phyloP scores from a whole-genome alignment of 2,888 invertebrate species.

The Troglohyphantes excavatus region DNA sequence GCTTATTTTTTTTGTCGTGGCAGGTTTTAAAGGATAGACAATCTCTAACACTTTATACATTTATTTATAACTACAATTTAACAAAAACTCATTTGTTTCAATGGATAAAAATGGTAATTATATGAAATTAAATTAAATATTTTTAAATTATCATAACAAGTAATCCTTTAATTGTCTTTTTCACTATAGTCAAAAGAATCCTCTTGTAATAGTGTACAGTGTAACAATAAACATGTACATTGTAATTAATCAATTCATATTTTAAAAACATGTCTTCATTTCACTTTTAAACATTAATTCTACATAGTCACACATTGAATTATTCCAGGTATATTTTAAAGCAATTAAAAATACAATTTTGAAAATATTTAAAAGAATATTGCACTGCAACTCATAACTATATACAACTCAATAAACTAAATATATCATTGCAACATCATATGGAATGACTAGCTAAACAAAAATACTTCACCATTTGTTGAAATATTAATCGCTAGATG shows the following conservation, averaged over 20 bases:
- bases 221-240: no score
- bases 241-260: no score
- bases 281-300: not conserved
- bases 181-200: not conserved
- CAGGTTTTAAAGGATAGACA: not conserved
- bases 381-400: conserved; percentile 47
- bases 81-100: not conserved
- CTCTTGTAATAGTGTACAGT: not conserved
- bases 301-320: not conserved
- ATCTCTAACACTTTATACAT: not conserved
- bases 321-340: not conserved
- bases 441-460: conserved; percentile 65
- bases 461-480: conserved; percentile 31
- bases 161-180: not conserved
- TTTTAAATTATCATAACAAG: not conserved
- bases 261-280: not conserved
- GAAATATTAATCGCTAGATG: conserved; percentile 42
- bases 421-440: conserved; percentile 45
- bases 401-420: conserved; percentile 59
- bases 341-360: conserved; percentile 6
- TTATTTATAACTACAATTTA: not conserved
- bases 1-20: no score
- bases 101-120: not conserved
- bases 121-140: not conserved
- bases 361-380: conserved; percentile 44